Conservation (phyloP, 23 tunicate genomes). For the Oikopleura dioica region DNA sequence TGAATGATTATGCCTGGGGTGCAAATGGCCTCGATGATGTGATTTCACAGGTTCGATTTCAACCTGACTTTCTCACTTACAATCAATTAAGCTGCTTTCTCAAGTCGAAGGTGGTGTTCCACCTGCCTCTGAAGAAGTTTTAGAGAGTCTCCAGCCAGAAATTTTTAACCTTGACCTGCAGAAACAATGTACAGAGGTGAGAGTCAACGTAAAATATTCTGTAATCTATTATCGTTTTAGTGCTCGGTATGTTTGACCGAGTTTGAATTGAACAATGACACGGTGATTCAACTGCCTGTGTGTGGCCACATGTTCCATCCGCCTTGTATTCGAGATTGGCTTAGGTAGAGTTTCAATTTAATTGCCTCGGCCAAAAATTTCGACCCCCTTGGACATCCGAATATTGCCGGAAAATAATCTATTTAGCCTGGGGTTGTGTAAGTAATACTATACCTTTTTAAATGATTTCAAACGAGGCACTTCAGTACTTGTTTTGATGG, state of each 20-base stretch:
- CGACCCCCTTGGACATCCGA: too few species aligned
- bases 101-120: constrained; percentile 11
- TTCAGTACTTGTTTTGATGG: too few species aligned
- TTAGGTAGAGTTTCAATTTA: too few species aligned
- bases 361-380: too few species aligned
- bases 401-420: too few species aligned
- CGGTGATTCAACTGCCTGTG: neutral
- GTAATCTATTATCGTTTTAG: too few species aligned
- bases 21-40: neutral
- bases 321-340: neutral
- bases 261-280: neutral
- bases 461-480: too few species aligned
- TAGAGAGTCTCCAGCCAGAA: neutral
- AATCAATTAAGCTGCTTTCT: neutral
- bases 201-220: too few species aligned
- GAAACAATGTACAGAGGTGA: neutral
- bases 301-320: constrained; percentile 6
- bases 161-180: neutral
- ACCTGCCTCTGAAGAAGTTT: neutral
- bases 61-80: neutral
- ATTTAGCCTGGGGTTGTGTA: too few species aligned
- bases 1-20: constrained; percentile 1
- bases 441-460: too few species aligned
- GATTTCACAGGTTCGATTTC: neutral
- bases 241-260: constrained; percentile 5